Base-by-base conservation (phyloP, 2,113 vertebrate genomes). In the Balaeniceps rex region DNA sequence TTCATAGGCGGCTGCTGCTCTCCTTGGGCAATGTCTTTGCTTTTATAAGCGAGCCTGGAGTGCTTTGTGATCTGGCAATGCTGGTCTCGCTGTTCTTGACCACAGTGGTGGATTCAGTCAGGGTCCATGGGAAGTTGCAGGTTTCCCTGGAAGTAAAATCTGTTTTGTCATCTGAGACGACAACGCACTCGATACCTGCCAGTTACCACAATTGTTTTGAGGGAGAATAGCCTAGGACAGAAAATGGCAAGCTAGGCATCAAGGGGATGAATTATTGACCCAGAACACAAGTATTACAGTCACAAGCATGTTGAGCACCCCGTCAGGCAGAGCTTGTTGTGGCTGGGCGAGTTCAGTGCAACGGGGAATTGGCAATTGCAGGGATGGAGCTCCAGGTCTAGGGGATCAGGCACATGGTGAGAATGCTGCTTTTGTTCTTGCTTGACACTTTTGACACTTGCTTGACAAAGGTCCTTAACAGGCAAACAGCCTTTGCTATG, bases 11-110 rank as follows among this genome's bases (percentile, higher is more conserved):
- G 34, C 29, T 46, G 46, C 34, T 83, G 65, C 60, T n/a, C 38
- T 24, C 29, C n/a, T 29, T 52, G 57, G 42, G 40, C 58, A 28
- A 6, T 2, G 7, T 24, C 42, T 70, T 25, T 4, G 5, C 46
- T 79, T 63, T 19, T 19, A 31, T 18, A 44, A 38, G 34, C 0
- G 1, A 46, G 44, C 24, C 19, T 2, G 0, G 21, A 63, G 61
- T 7, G 17, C 60, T 79, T 49, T 63, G 66, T 34, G 51, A 29
- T 34, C 34, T 44, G 65, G 9, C 1, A 7, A 19, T 2, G 7
- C 61, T 28, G 38, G 8, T 77, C 25, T 42, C 0, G 0, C 54
- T 57, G 23, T 4, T 83, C 70, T 54, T 44, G 54, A 24, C 40
- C 4, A 2, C 28, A 33, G 66, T 0, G 2, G 47, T 47, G 61